These are phyloP conservation scores for Alectura lathami DNA, from an alignment of 2,113 vertebrate genomes.

Conservation along the genomic window DNA sequence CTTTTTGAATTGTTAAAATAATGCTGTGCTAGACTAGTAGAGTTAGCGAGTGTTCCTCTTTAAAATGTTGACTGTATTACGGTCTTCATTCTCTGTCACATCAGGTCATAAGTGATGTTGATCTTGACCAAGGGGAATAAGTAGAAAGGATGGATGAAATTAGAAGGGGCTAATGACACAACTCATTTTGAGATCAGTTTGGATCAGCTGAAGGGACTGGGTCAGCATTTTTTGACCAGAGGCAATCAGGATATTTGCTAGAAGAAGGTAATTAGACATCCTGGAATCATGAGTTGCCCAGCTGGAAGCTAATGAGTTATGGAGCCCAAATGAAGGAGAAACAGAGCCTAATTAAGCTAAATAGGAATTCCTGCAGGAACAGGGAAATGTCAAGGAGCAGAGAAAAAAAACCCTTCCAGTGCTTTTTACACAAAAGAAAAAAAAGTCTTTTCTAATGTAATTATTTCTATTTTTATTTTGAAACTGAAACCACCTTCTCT, in stretches of 20 bases:
- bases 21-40: background rate
- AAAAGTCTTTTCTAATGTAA: background rate
- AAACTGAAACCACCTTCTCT: background rate
- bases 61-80: background rate
- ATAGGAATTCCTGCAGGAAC: conserved; percentile 64
- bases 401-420: conserved; percentile 9
- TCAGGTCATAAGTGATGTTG: background rate
- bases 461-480: conserved; percentile 1
- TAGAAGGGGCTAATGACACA: conserved; percentile 21
- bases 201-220: conserved; percentile 44
- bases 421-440: conserved; percentile 6
- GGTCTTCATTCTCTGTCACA: background rate
- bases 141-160: conserved; percentile 12
- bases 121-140: conserved; percentile 1
- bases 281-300: conserved; percentile 51
- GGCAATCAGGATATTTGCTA: conserved; percentile 44
- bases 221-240: conserved; percentile 59
- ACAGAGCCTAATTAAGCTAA: conserved; percentile 65
- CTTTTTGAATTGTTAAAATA: background rate
- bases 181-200: conserved; percentile 51
- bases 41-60: background rate
- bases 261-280: conserved; percentile 68
- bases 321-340: conserved; percentile 56
- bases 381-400: conserved; percentile 54
- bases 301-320: conserved; percentile 72